Base-by-base conservation (phyloP, 2,113 vertebrate genomes). In the Columba livia region DNA sequence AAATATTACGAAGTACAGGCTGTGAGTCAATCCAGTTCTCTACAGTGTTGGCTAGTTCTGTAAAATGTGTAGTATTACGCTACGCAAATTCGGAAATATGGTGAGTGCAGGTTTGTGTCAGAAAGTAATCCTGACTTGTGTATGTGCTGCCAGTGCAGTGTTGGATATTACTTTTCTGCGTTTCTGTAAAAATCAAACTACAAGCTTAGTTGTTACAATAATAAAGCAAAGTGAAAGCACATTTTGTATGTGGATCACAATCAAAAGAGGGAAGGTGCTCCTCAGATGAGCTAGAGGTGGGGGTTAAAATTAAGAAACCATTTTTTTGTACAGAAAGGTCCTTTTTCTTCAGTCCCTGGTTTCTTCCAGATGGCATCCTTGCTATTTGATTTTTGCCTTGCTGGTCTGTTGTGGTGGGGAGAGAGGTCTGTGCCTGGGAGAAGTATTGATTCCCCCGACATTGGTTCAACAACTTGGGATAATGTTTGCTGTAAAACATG, bases 191-290 rank as follows among this genome's bases (percentile, higher is more conserved):
- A 67, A 11, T 12, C 11, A 38, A 75, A 29, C 38, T 56, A 9
- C 15, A 60, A 20, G 50, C 26, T 65, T 32, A 73, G 29, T 38
- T 72, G 13, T 62, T 56, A 29, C 4, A 85, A 50, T 40, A 50
- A 50, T 25, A 62, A 65, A 74, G 34, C 42, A 56, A 90, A 84
- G 11, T 47, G 51, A 69, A 23, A 64, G n/a, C n/a, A 28, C 4
- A 1, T 21, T 61, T 77, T 25, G 2, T 44, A 19, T 0, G 1
- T 44, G 50, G 11, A 53, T 73, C 5, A 8, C 2, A 24, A 36
- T 74, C 38, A 50, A 71, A 88, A 60, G 4, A 11, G 72, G 16
- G 36, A 78, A 78, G 15, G 17, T 89, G 29, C 8, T 85, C 15
- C 3, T 75, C 32, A 44, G 44, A 44, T 44, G 4, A 44, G 32